Percentiles rank a stretch among this genome's conserved stretches.
phyloP scores from a whole-genome alignment of 2,113 vertebrate species.

The Prochilodus magdalenae region DNA sequence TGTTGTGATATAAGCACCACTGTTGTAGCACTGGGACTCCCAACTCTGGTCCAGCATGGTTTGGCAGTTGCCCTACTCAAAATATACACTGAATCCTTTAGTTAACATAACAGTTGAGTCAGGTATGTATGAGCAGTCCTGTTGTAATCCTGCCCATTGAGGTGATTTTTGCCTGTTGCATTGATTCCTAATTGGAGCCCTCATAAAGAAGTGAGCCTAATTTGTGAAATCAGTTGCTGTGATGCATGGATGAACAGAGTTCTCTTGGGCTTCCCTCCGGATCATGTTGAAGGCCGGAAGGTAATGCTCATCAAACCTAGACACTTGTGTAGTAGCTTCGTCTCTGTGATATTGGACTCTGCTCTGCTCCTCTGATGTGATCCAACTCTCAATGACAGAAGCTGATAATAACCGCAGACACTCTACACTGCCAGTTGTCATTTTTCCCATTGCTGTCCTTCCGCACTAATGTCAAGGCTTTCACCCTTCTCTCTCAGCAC shows the following conservation, averaged over 20 bases:
- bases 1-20: not conserved
- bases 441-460: constrained; percentile 8
- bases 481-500: constrained; percentile 1
- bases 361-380: constrained; percentile 6
- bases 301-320: constrained; percentile 30
- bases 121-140: too few relatives aligned
- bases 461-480: constrained; percentile 13
- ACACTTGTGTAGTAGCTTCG: not conserved
- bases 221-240: not conserved
- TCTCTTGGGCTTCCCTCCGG: not conserved
- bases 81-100: too few relatives aligned
- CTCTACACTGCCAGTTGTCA: constrained; percentile 15
- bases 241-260: not conserved
- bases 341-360: constrained; percentile 1
- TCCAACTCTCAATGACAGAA: constrained; percentile 30
- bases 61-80: too few relatives aligned
- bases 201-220: not conserved
- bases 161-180: not conserved
- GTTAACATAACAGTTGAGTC: too few relatives aligned
- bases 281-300: not conserved
- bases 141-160: not conserved
- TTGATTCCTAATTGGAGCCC: not conserved
- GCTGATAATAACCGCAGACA: constrained; percentile 15
- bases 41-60: too few relatives aligned
- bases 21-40: not conserved